A percentile compares a stretch with the other conserved stretches of the same genome.
These are phyloP conservation scores for Sebastes trivittatus DNA, from an alignment of 2,797 vertebrate species.

Conservation along the genomic window DNA sequence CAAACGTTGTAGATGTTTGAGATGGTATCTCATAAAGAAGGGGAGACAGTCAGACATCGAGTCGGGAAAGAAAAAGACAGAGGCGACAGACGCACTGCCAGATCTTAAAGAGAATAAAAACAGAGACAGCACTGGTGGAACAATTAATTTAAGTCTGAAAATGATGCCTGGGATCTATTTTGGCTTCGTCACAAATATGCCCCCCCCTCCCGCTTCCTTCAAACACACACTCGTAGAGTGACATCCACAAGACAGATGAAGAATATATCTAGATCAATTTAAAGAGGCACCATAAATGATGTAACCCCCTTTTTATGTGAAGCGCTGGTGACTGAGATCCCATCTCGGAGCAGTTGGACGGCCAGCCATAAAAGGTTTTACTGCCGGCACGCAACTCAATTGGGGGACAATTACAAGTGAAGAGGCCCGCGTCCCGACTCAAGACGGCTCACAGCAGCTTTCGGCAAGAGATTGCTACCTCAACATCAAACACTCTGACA, in stretches of 20 bases:
- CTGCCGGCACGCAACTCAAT: constrained; percentile 49
- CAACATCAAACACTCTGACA: constrained; percentile 57
- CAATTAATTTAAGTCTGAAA: constrained; percentile 45
- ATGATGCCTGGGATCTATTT: constrained; percentile 58
- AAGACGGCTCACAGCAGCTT: constrained; percentile 21
- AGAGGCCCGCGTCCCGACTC: constrained; percentile 10
- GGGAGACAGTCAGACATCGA: background rate
- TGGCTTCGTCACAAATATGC: constrained; percentile 20
- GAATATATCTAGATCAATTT: constrained; percentile 56
- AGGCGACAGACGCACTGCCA: constrained; percentile 12
- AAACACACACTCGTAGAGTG: constrained; percentile 9
- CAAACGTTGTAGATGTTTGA: constrained; percentile 8
- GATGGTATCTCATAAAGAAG: background rate
- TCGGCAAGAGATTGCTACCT: constrained; percentile 22
- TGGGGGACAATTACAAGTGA: constrained; percentile 56
- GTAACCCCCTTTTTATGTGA: constrained; percentile 47
- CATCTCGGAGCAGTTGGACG: constrained; percentile 36
- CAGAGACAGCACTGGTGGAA: constrained; percentile 47
- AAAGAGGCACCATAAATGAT: constrained; percentile 53
- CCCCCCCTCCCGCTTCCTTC: background rate
- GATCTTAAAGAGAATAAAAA: constrained; percentile 35
- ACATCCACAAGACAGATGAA: constrained; percentile 50
- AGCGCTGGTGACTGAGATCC: constrained; percentile 25
- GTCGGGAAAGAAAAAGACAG: background rate
- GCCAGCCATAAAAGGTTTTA: constrained; percentile 61